Base-by-base conservation (phyloP, 2,888 invertebrate genomes). In the Artemia sinica region DNA sequence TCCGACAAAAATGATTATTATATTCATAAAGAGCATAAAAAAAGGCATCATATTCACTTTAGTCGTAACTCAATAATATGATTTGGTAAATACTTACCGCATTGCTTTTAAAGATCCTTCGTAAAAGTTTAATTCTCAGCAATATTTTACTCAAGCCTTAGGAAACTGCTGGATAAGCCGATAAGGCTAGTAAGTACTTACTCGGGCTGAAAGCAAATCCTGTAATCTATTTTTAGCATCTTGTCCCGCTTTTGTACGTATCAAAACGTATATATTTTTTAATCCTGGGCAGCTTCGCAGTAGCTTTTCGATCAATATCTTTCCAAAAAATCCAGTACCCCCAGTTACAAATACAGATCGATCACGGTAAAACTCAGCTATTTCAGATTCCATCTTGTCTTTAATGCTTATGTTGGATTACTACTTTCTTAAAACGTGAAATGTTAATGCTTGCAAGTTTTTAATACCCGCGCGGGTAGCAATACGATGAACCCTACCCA, bases 361-460 rank as follows among this genome's bases (percentile, higher is more conserved):
- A 58, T 58, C 63, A 18, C 63, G 63, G 28, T 58, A 58, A 58
- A 58, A 58, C 11, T 28, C 63, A 58, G 63, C 63, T 11, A 58
- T 58, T 58, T 58, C 63, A 8, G 63, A 58, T 28, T 58, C 63
- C 63, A 58, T 58, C 63, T 58, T 58, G n/a, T 18, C 63, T 58
- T n/a, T 11, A 8, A 9, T n/a, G 28, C 14, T 18, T 18, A 10
- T 58, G 28, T 58, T 58, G 10, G n/a, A 58, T 18, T 18, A 58
- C 63, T 58, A 28, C 14, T 58, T 58, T n/a, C 63, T 11, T 28
- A 41, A 41, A 41, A 41, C 41, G 41, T 41, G 41, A 41, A 41
- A 41, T 41, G 41, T 41, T 41, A 41, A 41, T 41, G 41, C 41
- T 41, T 41, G 41, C 41, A 41, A 41, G 41, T 41, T 41, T 41